Evolutionary conservation across 2,888 invertebrate genomes (phyloP), one percentile per base, ranked within the genome.

Genomic region (Clunio marinus): DNA sequence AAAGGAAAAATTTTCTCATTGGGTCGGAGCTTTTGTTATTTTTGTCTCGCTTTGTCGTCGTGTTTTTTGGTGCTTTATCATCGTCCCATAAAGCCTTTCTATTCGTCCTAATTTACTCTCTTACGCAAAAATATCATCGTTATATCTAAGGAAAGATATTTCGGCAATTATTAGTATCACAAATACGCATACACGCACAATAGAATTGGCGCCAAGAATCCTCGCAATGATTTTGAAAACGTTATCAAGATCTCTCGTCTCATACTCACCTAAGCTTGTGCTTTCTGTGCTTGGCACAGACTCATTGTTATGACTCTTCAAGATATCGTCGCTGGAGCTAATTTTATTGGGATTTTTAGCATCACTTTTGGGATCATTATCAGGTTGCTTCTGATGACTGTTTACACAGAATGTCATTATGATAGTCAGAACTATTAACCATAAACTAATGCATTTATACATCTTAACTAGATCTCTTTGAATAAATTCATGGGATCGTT

Each of bases 381-480:
- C 46, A 15, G 24, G 63, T 28, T 63, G 63, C 27, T 41, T 37
- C 15, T 62, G 17, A 27, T 66, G 66, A n/a, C 15, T 8, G 35
- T 55, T 51, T 32, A 66, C 55, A 35, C 66, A 51, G 35, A 66
- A 35, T 25, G 66, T 66, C 66, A 66, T 66, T 27, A 66, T 65
- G 51, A 65, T 66, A 24, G 55, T 35, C 32, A 66, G 24, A n/a
- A 66, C 55, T 24, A 66, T 51, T 66, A 66, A 25, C 66, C 66
- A 66, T 35, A 66, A 45, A 66, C 37, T 66, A 55, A 66, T 66
- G 35, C 55, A 66, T 66, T 37, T 51, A 66, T 66, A 37, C 66
- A 66, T 66, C 32, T 58, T 28, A 27, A 58, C 37, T 63, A 25
- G 63, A 32, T 55, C 55, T 20, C 22, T 58, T 58, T 13, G 17